A percentile compares a stretch with the other conserved stretches of the same genome.
Evolutionary conservation across 2,113 vertebrate species (phyloP).

Genomic region (Chloroceryle aenea): DNA sequence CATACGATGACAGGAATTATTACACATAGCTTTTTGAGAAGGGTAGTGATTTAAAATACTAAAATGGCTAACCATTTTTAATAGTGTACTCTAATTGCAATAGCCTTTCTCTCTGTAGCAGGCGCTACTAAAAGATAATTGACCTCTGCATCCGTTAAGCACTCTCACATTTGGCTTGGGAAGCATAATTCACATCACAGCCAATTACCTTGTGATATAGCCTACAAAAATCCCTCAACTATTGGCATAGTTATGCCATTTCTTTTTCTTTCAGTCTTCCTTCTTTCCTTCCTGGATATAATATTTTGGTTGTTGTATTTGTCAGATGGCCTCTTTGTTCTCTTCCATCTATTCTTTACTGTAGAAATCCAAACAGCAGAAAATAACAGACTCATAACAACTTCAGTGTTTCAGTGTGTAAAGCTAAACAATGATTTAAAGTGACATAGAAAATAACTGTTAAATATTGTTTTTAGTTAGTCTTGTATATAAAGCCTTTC

Average conservation of each 20-base stretch:
- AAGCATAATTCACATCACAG: conserved; percentile 60
- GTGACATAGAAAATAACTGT: conserved; percentile 56
- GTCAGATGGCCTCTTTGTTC: conserved; percentile 45
- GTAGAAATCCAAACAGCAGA: conserved; percentile 15
- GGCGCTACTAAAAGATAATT: conserved; percentile 65
- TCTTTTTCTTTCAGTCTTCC: neutral
- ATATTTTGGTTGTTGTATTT: conserved; percentile 49
- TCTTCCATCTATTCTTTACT: conserved; percentile 25
- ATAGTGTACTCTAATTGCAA: conserved; percentile 54
- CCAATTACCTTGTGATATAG: conserved; percentile 56
- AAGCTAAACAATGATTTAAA: conserved; percentile 57
- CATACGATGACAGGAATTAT: conserved; percentile 5
- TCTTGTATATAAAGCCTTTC: conserved; percentile 55
- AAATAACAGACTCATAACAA: conserved; percentile 24
- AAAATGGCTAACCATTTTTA: conserved; percentile 50
- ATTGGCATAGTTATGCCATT: neutral
- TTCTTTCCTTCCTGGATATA: conserved; percentile 15
- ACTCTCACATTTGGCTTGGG: conserved; percentile 59
- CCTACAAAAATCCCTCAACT: neutral
- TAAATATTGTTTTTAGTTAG: conserved; percentile 61
- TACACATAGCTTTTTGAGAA: conserved; percentile 13
- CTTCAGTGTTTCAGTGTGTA: conserved; percentile 6
- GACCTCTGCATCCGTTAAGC: conserved; percentile 62
- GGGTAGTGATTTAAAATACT: conserved; percentile 45
- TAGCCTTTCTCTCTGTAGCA: conserved; percentile 53